Evolutionary conservation across 2,797 vertebrate species (phyloP), one percentile per base, ranked within the genome.

Genomic region (Allobates femoralis): DNA sequence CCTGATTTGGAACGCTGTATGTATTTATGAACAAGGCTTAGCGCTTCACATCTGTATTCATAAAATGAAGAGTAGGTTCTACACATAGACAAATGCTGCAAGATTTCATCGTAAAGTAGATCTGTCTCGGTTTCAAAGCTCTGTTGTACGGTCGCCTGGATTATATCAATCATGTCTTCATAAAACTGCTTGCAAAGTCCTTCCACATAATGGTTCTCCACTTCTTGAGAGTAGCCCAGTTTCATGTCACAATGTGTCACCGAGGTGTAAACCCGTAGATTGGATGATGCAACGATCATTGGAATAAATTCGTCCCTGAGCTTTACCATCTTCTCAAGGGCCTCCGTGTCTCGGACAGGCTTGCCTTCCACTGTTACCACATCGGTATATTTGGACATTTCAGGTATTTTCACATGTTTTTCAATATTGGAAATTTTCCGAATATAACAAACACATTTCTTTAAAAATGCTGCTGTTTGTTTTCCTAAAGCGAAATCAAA

Each of bases 161-260:
- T 99, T 89, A 99, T 98, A 85, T 99, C 98, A 88, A 99, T 96
- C 98, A 99, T 99, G 91, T 99, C 98, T 92, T 99, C 98, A 58
- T 99, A 99, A 94, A 99, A 99, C 90, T 99, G 98, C 91, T 99
- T 99, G 28, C 98, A 97, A 60, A 99, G 96, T 12, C 98, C 98
- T 90, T 99, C 98, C 5, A 99, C 99, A 55, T 99, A 99, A 89
- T 99, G 96, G 87, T 96, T 98, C 92, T 99, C 98, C 88, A 99
- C 98, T 86, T 99, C 97, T 71, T 96, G 96, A 46, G 98, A 99
- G 91, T 99, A 99, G 78, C 98, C 98, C 30, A 97, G 82, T 91
- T 99, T 99, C 97, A 99, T 99, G 94, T 99, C 98, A 88, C 98
- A 99, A 92, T 99, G 98, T 5, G 98, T 99, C 91, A 99, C 96